A percentile compares a stretch with the other conserved stretches of the same genome.
phyloP scores from a whole-genome alignment of 1,140 invertebrate species.

The Mizuhopecten yessoensis region DNA sequence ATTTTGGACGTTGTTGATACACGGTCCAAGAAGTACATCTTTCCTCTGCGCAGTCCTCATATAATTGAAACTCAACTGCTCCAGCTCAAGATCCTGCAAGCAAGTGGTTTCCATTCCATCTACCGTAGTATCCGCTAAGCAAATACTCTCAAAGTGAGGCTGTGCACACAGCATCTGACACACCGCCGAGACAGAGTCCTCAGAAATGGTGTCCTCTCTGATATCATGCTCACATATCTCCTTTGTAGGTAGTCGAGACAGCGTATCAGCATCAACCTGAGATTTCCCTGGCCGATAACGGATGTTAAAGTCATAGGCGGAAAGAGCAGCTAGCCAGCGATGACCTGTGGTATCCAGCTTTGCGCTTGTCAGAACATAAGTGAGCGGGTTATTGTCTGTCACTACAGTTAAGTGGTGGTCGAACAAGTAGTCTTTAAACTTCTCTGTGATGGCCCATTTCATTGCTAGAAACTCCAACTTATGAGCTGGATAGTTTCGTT shows the following conservation, averaged over 20 bases:
- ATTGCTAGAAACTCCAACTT: conserved; percentile 59
- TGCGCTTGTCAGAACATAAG: conserved; percentile 56
- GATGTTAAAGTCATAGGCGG: conserved; percentile 41
- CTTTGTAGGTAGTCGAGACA: background rate
- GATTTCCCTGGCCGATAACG: background rate
- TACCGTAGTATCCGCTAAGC: background rate
- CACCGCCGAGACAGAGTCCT: background rate
- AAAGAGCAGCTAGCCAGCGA: conserved; percentile 58
- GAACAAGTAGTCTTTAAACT: conserved; percentile 62
- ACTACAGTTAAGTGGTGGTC: conserved; percentile 48
- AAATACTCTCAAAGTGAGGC: background rate
- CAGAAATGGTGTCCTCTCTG: background rate
- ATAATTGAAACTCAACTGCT: background rate
- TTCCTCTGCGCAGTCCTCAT: background rate
- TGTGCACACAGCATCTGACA: background rate
- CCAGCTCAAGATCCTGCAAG: background rate
- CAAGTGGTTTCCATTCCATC: background rate
- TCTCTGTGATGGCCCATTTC: conserved; percentile 64
- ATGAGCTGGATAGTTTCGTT: conserved; percentile 60
- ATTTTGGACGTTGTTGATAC: background rate
- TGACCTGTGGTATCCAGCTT: conserved; percentile 60
- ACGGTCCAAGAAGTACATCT: background rate
- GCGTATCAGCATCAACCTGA: background rate
- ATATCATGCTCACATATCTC: background rate
- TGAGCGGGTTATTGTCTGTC: conserved; percentile 63